These are phyloP conservation scores for Gibbula magus DNA, from an alignment of 2,888 invertebrate species.

Conservation along the genomic window DNA sequence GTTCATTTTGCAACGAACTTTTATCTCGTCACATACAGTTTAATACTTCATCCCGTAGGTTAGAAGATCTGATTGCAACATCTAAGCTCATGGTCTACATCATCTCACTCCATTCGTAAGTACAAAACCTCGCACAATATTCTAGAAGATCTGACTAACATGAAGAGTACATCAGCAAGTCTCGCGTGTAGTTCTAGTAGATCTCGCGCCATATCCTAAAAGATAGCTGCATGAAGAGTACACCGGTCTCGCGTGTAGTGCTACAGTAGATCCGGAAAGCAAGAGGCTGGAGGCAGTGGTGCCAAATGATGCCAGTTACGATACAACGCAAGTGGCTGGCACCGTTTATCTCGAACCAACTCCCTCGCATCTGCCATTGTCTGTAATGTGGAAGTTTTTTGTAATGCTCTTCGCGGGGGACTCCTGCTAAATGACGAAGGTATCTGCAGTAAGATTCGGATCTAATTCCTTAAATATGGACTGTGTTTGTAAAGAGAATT, in stretches of 20 bases:
- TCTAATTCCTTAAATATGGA: no score
- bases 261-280: background rate
- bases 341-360: background rate
- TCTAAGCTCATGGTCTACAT: no score
- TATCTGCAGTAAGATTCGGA: no score
- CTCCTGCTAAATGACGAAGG: background rate
- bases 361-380: background rate
- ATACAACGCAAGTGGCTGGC: constrained; percentile 1
- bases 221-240: background rate
- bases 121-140: no score
- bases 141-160: no score
- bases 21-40: no score
- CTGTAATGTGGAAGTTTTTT: background rate
- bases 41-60: no score
- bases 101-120: no score
- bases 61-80: no score
- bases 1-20: no score
- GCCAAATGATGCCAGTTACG: constrained; percentile 3
- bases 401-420: background rate
- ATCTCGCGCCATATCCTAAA: background rate
- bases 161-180: no score
- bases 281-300: background rate
- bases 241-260: background rate
- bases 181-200: background rate
- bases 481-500: no score